Evolutionary conservation across 2,797 vertebrate genomes (phyloP), one percentile per base, ranked within the genome.

Genomic region (Uromys caudimaculatus): DNA sequence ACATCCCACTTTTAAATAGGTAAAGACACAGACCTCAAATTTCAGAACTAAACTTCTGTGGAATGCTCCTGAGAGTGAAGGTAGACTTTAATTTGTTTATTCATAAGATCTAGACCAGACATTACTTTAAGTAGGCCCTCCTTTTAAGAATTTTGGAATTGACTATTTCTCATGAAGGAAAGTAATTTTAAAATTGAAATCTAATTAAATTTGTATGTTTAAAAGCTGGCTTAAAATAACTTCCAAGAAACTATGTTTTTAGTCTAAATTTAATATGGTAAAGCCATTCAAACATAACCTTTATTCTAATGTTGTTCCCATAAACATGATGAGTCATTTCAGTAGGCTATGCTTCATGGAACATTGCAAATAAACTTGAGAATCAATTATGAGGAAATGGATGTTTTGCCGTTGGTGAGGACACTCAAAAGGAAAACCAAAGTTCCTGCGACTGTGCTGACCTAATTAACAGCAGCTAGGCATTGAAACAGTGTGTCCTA

Each of bases 321-420:
- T 84, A 98, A 98, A 97, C 27, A 76, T 81, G 58, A 93, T 89
- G 38, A 96, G 60, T 97, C 94, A 97, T 98, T 98, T 98, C 89
- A 98, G 69, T 58, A 97, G 32, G 50, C 82, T 97, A 95, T 0
- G n/a, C 83, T 38, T 97, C 5, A 41, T 86, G 67, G 95, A 97
- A 94, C 56, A 91, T 93, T 98, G 97, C 94, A 97, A 98, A 97
- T 85, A 98, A 98, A 97, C n/a, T 67, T 95, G 93, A 97, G 98
- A 98, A 97, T 97, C 91, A 97, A 84, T 98, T 97, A 90, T 41
- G 96, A 95, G 0, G 8, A 97, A 96, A 97, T 83, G 87, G 62
- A 96, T 96, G 14, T 79, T 97, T 89, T 8, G 1, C 16, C 89
- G 4, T n/a, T 87, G 83, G 35, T 73, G 4, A 41, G 79, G 96